These are phyloP conservation scores for Heteromyza rotundicornis DNA, from an alignment of 2,888 invertebrate species.

Conservation along the genomic window DNA sequence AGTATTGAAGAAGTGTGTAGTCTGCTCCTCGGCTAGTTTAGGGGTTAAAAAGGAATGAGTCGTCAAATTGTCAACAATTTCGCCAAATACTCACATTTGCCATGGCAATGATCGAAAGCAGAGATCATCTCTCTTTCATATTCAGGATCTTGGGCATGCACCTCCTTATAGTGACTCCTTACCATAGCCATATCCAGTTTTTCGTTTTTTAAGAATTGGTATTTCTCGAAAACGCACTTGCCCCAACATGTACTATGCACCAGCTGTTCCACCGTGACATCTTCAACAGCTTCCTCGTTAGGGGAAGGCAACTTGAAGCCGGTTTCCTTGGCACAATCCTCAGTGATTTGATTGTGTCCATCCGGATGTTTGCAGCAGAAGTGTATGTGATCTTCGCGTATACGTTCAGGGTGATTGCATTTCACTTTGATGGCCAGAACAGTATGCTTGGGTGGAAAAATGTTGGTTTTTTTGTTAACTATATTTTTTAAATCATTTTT, in stretches of 20 bases:
- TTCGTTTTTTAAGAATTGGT: constrained; percentile 34
- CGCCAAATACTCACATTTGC: constrained; percentile 31
- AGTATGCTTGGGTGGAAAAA: not conserved
- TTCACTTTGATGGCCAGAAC: constrained; percentile 20
- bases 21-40: constrained; percentile 36
- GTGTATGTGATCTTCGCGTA: constrained; percentile 48
- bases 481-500: not conserved
- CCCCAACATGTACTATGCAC: constrained; percentile 42
- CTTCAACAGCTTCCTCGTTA: constrained; percentile 41
- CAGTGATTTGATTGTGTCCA: constrained; percentile 42
- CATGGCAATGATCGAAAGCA: constrained; percentile 41
- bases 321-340: constrained; percentile 38
- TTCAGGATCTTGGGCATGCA: constrained; percentile 41
- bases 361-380: constrained; percentile 49
- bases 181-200: constrained; percentile 40
- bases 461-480: not conserved
- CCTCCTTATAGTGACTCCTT: constrained; percentile 31
- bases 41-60: not conserved
- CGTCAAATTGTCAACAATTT: not conserved
- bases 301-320: constrained; percentile 39
- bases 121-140: constrained; percentile 45
- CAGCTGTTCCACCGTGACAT: constrained; percentile 40
- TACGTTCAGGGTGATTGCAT: constrained; percentile 37
- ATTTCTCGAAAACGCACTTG: constrained; percentile 44
- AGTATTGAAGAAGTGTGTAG: constrained; percentile 31